Evolutionary conservation across 2,113 vertebrate genomes (phyloP).

Genomic region (Polyodon spathula): DNA sequence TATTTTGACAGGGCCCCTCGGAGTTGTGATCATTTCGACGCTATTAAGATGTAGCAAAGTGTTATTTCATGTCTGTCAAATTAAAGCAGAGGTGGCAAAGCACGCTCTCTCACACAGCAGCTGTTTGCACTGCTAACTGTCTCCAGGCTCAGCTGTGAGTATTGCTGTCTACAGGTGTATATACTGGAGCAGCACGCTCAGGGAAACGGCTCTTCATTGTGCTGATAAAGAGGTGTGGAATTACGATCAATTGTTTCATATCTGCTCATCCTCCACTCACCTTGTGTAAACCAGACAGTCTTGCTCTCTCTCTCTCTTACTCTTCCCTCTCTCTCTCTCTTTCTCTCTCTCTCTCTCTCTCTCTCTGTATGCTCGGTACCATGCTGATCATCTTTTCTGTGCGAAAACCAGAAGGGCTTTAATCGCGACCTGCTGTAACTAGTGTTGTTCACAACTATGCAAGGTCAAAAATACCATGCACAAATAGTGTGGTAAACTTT

Average conservation of each 20-base stretch:
- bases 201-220: no score
- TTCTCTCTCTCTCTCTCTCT: conserved; percentile 15
- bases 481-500: no score
- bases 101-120: conserved; percentile 7
- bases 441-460: no score
- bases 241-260: conserved; percentile 10
- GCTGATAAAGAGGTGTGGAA: no score
- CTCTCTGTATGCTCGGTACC: background rate
- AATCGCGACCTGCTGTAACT: conserved; percentile 21
- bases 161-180: no score
- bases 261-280: conserved; percentile 4
- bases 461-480: no score
- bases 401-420: background rate
- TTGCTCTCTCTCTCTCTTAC: conserved; percentile 4
- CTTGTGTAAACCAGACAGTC: background rate
- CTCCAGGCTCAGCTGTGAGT: background rate
- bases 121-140: background rate
- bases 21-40: background rate
- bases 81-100: conserved; percentile 1
- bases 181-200: no score
- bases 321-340: conserved; percentile 28
- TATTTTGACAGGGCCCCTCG: background rate
- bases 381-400: no score
- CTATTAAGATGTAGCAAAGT: background rate
- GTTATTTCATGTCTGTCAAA: conserved; percentile 4